Base-by-base conservation (phyloP, 2,888 invertebrate species). In the Leucozona laternaria region DNA sequence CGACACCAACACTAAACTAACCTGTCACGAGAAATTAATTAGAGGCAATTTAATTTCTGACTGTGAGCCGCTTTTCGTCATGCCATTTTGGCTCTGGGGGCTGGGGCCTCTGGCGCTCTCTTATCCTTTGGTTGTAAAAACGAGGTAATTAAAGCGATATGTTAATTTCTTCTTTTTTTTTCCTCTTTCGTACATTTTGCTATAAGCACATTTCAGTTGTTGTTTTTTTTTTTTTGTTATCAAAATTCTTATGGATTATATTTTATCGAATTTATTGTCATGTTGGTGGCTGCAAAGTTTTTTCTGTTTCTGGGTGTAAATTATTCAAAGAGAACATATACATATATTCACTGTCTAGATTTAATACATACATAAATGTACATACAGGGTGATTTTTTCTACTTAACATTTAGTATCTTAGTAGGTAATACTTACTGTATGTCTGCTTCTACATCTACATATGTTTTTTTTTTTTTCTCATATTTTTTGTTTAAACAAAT, bases 121-220 rank as follows among this genome's bases (percentile, higher is more conserved):
- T 13, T 70, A 55, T 72, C 13, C 37, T 48, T 55, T 22, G 45
- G 45, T 50, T 53, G 53, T 68, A 45, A 79, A 79, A 83, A 83
- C 68, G 37, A 48, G 57, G 75, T 84, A 84, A 79, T 84, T 84
- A 84, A 79, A 50, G 73, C 58, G 75, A 71, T 79, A 84, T 84
- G 83, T 75, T 84, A 84, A 84, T 79, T 84, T 75, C 15, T 25
- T 22, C 10, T 37, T 20, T 48, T 17, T 15, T 31, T 34, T 50
- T n/a, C 25, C 17, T 60, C 0, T 6, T 60, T 60, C 4, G 15
- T 53, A 8, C 7, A 10, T 60, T 22, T 60, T 8, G 13, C 22
- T 40, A n/a, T 1, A 40, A 20, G 15, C 0, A 15, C 13, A 20
- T 31, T 70, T 64, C 45, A 0, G 31, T 8, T 48, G 55, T 53